Evolutionary conservation across 2,888 invertebrate genomes (phyloP).

Genomic region (Danaus chrysippus): DNA sequence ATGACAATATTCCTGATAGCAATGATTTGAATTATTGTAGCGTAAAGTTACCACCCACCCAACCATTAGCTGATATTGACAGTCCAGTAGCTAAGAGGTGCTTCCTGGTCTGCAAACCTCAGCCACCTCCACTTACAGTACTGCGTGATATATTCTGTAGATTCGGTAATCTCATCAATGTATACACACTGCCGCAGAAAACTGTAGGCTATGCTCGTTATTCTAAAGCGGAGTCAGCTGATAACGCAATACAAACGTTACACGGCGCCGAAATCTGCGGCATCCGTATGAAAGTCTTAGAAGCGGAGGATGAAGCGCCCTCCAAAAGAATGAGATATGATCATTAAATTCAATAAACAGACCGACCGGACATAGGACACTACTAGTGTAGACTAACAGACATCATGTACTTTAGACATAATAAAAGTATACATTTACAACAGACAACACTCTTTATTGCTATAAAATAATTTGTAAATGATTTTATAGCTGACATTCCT

Average conservation of each 20-base stretch:
- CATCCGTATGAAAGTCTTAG: conserved; percentile 91
- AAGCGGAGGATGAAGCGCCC: conserved; percentile 82
- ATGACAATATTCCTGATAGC: conserved; percentile 43
- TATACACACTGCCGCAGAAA: conserved; percentile 92
- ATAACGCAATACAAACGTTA: conserved; percentile 82
- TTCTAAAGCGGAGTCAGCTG: conserved; percentile 85
- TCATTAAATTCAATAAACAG: conserved; percentile 22
- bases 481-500: conserved; percentile 7
- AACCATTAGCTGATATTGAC: conserved; percentile 84
- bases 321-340: conserved; percentile 48
- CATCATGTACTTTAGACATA: conserved; percentile 19
- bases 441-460: conserved; percentile 26
- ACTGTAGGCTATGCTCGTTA: conserved; percentile 96
- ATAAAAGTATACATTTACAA: conserved; percentile 23
- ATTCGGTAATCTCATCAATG: conserved; percentile 94
- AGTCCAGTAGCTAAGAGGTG: conserved; percentile 82
- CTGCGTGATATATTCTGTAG: conserved; percentile 93
- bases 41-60: conserved; percentile 84
- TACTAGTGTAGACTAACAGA: conserved; percentile 30
- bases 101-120: conserved; percentile 82
- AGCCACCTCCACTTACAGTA: conserved; percentile 86
- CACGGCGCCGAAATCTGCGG: conserved; percentile 95
- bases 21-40: conserved; percentile 78
- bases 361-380: conserved; percentile 32
- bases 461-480: conserved; percentile 16